Percentiles rank a stretch among this genome's conserved stretches.
phyloP scores from a whole-genome alignment of 2,113 vertebrate genomes.

The Corydoras sp. region DNA sequence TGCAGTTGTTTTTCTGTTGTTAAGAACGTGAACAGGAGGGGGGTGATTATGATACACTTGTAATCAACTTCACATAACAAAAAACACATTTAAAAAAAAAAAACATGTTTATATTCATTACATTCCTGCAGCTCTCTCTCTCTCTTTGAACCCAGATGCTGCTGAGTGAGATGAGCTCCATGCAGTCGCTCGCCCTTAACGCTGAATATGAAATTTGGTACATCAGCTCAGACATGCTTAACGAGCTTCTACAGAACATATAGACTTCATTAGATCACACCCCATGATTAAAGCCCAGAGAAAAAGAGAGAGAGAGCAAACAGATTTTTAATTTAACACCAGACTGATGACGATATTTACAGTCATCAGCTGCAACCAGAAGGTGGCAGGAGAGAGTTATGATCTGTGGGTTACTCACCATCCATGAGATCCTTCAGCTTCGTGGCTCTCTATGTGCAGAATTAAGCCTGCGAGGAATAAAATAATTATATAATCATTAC shows the following conservation, averaged over 20 bases:
- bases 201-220: background rate
- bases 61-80: conserved; percentile 4
- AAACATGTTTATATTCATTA: background rate
- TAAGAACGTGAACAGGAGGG: conserved; percentile 6
- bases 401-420: background rate
- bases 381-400: conserved; percentile 18
- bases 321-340: background rate
- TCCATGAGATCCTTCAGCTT: background rate
- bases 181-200: background rate
- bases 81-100: background rate
- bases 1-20: background rate
- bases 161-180: background rate
- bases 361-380: background rate
- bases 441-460: background rate
- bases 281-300: background rate
- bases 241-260: background rate
- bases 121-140: background rate
- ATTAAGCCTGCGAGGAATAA: background rate
- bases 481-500: background rate
- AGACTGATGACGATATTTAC: background rate
- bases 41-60: conserved; percentile 10
- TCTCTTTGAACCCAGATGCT: background rate
- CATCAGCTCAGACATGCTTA: background rate
- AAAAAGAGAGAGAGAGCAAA: background rate
- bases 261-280: background rate